Evolutionary conservation across 2,797 vertebrate genomes (phyloP).

Genomic region (Craterocephalus amniculus): DNA sequence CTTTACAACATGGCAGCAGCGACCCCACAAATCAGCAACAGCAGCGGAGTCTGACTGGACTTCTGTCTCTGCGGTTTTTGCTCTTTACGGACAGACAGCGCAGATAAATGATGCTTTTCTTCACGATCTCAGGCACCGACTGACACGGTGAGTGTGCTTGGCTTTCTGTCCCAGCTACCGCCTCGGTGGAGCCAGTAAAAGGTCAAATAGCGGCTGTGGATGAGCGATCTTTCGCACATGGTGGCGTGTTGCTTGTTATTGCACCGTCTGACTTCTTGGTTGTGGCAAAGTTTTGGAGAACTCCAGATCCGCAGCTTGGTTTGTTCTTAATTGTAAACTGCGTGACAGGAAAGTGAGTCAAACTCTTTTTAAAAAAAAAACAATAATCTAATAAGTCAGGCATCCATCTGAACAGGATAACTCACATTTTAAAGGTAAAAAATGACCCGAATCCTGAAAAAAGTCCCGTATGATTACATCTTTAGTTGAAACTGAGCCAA

Average conservation of each 20-base stretch:
- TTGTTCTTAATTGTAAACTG: background rate
- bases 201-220: conserved; percentile 13
- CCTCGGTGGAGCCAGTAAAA: conserved; percentile 3
- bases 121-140: conserved; percentile 14
- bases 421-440: background rate
- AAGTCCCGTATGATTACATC: background rate
- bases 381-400: no score
- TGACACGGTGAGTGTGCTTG: conserved; percentile 59
- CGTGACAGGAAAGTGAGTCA: background rate
- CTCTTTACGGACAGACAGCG: background rate
- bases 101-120: conserved; percentile 17
- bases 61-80: conserved; percentile 3
- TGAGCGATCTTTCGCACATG: background rate
- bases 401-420: background rate
- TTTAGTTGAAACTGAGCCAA: background rate
- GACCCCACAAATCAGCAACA: conserved; percentile 3
- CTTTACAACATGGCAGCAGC: conserved; percentile 47
- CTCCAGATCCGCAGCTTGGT: background rate
- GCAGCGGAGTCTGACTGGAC: conserved; percentile 9
- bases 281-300: background rate
- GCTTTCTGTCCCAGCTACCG: background rate
- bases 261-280: background rate
- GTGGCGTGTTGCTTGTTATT: background rate
- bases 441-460: background rate
- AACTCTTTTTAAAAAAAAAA: background rate